phyloP scores from a whole-genome alignment of 2,797 vertebrate species.

The Spheniscus humboldti region DNA sequence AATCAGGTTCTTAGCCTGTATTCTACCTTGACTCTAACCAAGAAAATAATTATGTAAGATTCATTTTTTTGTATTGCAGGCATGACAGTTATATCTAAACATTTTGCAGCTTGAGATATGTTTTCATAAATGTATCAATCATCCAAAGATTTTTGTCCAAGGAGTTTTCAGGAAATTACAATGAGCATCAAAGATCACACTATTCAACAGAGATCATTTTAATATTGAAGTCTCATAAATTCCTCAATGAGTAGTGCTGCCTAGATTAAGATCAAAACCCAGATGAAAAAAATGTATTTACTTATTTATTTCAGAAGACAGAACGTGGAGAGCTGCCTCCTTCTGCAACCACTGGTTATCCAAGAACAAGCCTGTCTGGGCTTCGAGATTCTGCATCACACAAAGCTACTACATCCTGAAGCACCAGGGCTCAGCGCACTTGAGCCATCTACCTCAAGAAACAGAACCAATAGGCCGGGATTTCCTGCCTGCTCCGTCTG shows the following conservation, averaged over 20 bases:
- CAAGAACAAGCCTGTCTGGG: background rate
- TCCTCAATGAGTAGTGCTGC: background rate
- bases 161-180: slow-evolving; percentile 43
- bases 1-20: background rate
- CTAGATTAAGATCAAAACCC: slow-evolving; percentile 21
- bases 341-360: background rate
- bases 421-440: background rate
- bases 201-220: slow-evolving; percentile 3
- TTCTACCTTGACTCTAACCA: background rate
- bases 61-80: background rate
- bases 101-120: background rate
- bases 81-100: background rate
- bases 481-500: background rate
- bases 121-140: slow-evolving; percentile 1
- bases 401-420: background rate
- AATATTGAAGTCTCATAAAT: slow-evolving; percentile 42
- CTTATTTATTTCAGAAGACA: background rate
- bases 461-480: background rate
- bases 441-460: background rate
- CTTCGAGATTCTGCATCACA: background rate
- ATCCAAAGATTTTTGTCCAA: slow-evolving; percentile 13
- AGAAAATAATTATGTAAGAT: background rate
- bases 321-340: background rate
- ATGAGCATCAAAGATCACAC: background rate
- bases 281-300: background rate